phyloP scores from a whole-genome alignment of 2,888 invertebrate genomes.

The Agrochola litura region DNA sequence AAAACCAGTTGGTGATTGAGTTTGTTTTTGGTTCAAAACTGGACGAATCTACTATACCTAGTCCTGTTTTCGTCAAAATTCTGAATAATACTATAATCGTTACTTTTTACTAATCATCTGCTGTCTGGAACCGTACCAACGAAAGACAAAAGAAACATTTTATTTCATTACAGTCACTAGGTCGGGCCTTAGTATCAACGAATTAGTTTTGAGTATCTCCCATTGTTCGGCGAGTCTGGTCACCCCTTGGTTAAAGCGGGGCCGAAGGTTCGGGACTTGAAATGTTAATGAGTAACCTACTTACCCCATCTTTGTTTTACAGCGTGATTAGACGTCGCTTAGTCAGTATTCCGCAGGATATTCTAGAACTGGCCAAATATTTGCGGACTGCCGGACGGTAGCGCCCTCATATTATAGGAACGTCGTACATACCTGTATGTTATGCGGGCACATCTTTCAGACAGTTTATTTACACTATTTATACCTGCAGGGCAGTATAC shows the following conservation, averaged over 20 bases:
- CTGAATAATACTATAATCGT: slow-evolving; percentile 25
- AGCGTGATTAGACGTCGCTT: slow-evolving; percentile 66
- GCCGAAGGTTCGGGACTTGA: slow-evolving; percentile 52
- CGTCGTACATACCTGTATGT: slow-evolving; percentile 19
- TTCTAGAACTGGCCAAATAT: slow-evolving; percentile 65
- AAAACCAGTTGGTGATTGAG: neutral
- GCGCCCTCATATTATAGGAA: slow-evolving; percentile 2
- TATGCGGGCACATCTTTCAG: slow-evolving; percentile 47
- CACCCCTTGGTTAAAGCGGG: slow-evolving; percentile 28
- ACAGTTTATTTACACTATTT: slow-evolving; percentile 57
- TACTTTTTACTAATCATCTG: slow-evolving; percentile 34
- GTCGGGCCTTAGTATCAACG: slow-evolving; percentile 19
- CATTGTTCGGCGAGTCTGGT: slow-evolving; percentile 36
- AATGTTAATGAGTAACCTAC: slow-evolving; percentile 55
- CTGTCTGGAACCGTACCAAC: slow-evolving; percentile 19
- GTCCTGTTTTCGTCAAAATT: slow-evolving; percentile 3
- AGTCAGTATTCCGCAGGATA: slow-evolving; percentile 56
- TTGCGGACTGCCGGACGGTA: slow-evolving; percentile 52
- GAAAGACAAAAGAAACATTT: slow-evolving; percentile 44
- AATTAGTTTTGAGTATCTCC: slow-evolving; percentile 42
- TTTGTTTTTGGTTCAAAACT: neutral
- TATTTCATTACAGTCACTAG: slow-evolving; percentile 36
- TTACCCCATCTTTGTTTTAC: slow-evolving; percentile 54
- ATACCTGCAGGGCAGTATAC: slow-evolving; percentile 34
- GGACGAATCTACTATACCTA: neutral